Conservation (phyloP, 2,888 invertebrate species). For the Ichneumon xanthorius region DNA sequence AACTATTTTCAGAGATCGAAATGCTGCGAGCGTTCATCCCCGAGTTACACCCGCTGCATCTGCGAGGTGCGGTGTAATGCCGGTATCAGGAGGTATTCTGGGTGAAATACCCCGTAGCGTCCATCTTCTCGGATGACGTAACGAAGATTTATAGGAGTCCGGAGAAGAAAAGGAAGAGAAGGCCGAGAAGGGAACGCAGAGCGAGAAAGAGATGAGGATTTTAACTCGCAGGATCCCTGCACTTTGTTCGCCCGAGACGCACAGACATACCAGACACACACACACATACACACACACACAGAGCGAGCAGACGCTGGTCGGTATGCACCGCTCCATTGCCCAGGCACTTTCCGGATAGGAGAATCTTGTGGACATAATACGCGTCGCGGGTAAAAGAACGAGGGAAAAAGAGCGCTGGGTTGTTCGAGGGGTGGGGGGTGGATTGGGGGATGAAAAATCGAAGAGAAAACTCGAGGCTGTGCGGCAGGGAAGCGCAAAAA, state of each 20-base stretch:
- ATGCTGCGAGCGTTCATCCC: constrained; percentile 6
- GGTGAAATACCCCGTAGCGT: constrained; percentile 66
- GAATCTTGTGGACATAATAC: constrained; percentile 62
- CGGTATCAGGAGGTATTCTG: constrained; percentile 59
- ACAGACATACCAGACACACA: constrained; percentile 7
- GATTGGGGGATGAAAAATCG: constrained; percentile 8
- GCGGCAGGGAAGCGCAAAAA: constrained; percentile 54
- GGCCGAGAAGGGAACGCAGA: constrained; percentile 20
- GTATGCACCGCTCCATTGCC: constrained; percentile 9
- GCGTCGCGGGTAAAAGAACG: constrained; percentile 21
- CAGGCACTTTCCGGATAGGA: constrained; percentile 39
- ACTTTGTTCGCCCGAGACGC: constrained; percentile 56
- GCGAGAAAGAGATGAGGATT: constrained; percentile 55
- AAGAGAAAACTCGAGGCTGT: neutral
- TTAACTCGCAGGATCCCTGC: constrained; percentile 56
- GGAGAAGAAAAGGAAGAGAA: constrained; percentile 3
- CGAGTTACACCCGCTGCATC: constrained; percentile 15
- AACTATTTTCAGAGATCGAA: neutral
- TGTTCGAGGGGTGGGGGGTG: neutral
- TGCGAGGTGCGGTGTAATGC: constrained; percentile 5
- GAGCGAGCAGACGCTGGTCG: neutral
- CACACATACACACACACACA: neutral
- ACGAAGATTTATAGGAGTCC: constrained; percentile 71
- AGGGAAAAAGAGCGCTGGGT: constrained; percentile 21
- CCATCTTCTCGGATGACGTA: constrained; percentile 68